Percentiles rank a stretch among this genome's conserved stretches.
Evolutionary conservation across 2,888 invertebrate genomes (phyloP).

Genomic region (Ornithoptera priamus): DNA sequence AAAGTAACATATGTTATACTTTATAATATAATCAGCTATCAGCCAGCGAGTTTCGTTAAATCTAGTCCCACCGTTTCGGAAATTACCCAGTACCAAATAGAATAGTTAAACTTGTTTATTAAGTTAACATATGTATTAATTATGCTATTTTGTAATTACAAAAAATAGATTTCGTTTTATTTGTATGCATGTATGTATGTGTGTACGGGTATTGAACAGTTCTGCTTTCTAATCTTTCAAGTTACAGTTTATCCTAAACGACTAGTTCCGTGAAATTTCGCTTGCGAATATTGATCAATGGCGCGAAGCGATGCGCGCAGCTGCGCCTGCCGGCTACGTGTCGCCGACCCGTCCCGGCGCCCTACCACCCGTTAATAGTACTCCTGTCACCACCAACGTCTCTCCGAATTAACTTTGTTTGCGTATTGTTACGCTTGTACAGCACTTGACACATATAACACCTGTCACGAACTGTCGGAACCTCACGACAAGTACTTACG

Average conservation of each 20-base stretch:
- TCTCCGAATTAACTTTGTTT: constrained; percentile 70
- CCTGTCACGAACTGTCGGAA: constrained; percentile 33
- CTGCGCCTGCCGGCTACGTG: constrained; percentile 41
- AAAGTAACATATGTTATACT: too few relatives aligned
- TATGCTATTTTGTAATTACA: too few relatives aligned
- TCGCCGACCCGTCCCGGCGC: constrained; percentile 35
- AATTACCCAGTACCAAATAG: too few relatives aligned
- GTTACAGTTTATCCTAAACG: constrained; percentile 4
- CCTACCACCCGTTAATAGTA: constrained; percentile 41
- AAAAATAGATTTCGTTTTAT: too few relatives aligned
- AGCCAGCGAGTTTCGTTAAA: too few relatives aligned
- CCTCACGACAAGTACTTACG: constrained; percentile 27
- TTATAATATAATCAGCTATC: too few relatives aligned
- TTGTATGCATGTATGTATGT: too few relatives aligned
- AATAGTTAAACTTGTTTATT: too few relatives aligned
- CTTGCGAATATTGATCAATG: constrained; percentile 32
- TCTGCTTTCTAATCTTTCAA: neutral
- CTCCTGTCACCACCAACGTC: constrained; percentile 45
- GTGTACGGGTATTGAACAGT: too few relatives aligned
- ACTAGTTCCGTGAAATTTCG: constrained; percentile 21
- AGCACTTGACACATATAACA: constrained; percentile 55
- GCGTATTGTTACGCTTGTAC: constrained; percentile 54
- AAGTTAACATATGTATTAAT: too few relatives aligned
- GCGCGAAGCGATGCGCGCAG: constrained; percentile 32
- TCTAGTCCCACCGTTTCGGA: too few relatives aligned